Evolutionary conservation across 2,888 invertebrate species (phyloP).

Genomic region (Pocota personata): DNA sequence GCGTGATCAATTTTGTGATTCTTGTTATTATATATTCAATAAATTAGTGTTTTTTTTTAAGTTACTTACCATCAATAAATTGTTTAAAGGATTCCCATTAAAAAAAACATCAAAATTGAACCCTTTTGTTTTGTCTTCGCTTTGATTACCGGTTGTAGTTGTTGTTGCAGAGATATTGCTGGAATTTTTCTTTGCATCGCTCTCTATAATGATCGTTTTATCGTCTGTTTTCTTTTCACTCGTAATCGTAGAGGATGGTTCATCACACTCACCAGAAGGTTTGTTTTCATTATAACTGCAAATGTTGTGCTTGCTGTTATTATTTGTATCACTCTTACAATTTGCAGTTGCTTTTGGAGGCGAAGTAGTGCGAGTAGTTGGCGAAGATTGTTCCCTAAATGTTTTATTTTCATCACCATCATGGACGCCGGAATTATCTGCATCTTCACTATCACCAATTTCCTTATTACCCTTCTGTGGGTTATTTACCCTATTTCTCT

Average conservation of each 20-base stretch:
- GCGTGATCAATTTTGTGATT: too few species aligned
- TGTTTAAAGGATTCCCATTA: slow-evolving; percentile 90
- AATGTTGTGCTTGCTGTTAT: slow-evolving; percentile 29
- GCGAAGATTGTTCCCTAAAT: not conserved
- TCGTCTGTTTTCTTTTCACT: slow-evolving; percentile 43
- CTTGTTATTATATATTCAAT: too few species aligned
- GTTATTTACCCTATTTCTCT: slow-evolving; percentile 14
- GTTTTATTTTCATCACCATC: slow-evolving; percentile 1
- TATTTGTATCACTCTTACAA: slow-evolving; percentile 41
- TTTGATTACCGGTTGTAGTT: slow-evolving; percentile 2
- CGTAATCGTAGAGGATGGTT: not conserved
- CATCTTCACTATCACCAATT: not conserved
- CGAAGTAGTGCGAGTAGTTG: not conserved
- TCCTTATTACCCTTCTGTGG: not conserved
- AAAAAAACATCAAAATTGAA: slow-evolving; percentile 94
- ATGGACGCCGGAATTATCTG: not conserved
- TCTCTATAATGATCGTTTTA: slow-evolving; percentile 2
- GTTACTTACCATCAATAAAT: slow-evolving; percentile 87
- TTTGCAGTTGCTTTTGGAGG: not conserved
- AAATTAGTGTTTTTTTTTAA: not conserved
- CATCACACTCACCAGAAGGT: not conserved
- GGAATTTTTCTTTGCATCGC: slow-evolving; percentile 18
- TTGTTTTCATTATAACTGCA: slow-evolving; percentile 5
- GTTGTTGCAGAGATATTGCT: slow-evolving; percentile 44
- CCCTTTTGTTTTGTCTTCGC: slow-evolving; percentile 82